Base-by-base conservation (phyloP, 2,888 invertebrate species). In the Neocrepidodera transversa region DNA sequence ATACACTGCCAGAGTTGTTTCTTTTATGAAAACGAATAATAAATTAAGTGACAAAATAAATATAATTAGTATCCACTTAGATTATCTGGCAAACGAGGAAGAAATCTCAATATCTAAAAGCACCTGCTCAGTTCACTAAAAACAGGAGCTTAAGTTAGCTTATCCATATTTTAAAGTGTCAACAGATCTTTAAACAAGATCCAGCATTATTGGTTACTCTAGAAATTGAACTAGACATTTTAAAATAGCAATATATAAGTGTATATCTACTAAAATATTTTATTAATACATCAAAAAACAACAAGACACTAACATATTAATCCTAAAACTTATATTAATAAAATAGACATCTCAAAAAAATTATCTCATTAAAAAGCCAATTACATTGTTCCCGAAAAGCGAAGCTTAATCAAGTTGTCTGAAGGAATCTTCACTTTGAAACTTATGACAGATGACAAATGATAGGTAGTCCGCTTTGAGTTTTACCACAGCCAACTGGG, bases 101-200 rank as follows among this genome's bases (percentile, higher is more conserved):
- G 55, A 53, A 50, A 56, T 49, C 55, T 49, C 59, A 58, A 66
- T 66, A 70, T 71, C 64, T 65, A 67, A 69, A 67, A 67, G 69
- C 74, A 72, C 72, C 71, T 72, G 73, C 71, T 71, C 67, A 59
- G 68, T 71, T 70, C 68, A 64, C 63, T 71, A 53, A 70, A 71
- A 73, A 71, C 71, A 68, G 60, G 65, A 61, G 67, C 73, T 72
- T 71, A 71, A 68, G 67, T 70, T 70, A 73, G 72, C 69, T 74
- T 71, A 72, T 65, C 69, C 66, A 67, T 69, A 69, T 71, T 68
- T 69, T 66, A 66, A 65, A 68, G 63, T 71, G 72, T 71, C 70
- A 69, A 64, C 63, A 68, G 70, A 68, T 68, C 60, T 68, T 66
- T 67, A 68, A 71, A 70, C 66, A 66, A 65, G 64, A 65, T 59